Percentiles rank a stretch among this genome's conserved stretches.
Conservation (phyloP, 2,797 vertebrate species). For the Epinephelus malabaricus region DNA sequence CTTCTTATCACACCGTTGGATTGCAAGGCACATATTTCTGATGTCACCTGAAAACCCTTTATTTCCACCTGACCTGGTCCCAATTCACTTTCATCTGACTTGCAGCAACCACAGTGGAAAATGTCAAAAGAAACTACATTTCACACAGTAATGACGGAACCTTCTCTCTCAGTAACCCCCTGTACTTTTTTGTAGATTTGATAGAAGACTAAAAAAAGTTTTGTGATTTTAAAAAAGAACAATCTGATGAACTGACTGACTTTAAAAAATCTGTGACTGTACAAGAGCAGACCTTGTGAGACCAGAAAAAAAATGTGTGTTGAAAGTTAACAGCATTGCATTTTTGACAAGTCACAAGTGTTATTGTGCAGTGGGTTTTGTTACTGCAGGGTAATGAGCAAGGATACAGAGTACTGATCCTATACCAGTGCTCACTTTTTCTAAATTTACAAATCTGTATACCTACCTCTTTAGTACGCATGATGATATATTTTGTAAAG, state of each 20-base stretch:
- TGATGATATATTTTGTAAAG: too few species aligned
- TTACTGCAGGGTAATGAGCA: not conserved
- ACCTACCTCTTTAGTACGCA: too few species aligned
- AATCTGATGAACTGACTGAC: constrained; percentile 20
- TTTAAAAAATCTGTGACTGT: not conserved
- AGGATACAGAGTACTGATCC: not conserved
- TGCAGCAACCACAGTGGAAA: not conserved
- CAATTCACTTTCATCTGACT: constrained; percentile 13
- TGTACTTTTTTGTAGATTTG: not conserved
- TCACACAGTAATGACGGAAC: constrained; percentile 9
- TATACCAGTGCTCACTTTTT: too few species aligned
- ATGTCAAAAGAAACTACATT: constrained; percentile 26
- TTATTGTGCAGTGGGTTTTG: not conserved
- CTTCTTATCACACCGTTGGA: not conserved
- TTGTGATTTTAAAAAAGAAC: constrained; percentile 1
- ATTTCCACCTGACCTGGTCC: constrained; percentile 25
- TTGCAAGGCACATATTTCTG: not conserved
- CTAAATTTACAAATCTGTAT: too few species aligned
- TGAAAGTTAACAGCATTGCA: too few species aligned
- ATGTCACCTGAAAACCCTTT: constrained; percentile 23
- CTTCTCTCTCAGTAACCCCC: not conserved
- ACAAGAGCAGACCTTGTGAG: not conserved
- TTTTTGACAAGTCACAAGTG: too few species aligned
- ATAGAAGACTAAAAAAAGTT: not conserved
- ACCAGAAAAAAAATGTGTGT: not conserved